Percentiles rank a stretch among this genome's conserved stretches.
Conservation (phyloP, 2,113 vertebrate genomes). For the Nannobrachium achirus region DNA sequence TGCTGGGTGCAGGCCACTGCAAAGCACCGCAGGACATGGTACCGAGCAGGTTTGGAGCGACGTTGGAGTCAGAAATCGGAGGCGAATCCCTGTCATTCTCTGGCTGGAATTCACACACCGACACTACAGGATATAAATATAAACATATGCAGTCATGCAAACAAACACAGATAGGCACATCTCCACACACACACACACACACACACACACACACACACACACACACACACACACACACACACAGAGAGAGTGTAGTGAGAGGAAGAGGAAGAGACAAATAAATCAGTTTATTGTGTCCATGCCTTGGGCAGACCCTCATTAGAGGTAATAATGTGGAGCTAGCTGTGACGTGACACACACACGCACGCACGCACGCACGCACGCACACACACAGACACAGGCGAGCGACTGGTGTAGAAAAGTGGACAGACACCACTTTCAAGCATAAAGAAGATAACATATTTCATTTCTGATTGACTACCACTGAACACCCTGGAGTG, state of each 20-base stretch:
- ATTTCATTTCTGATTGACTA: neutral
- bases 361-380: neutral
- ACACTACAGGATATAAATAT: neutral
- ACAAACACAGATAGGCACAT: constrained; percentile 3
- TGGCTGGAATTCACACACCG: constrained; percentile 31
- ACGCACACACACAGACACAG: constrained; percentile 8
- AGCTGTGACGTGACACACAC: neutral
- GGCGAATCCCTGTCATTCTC: constrained; percentile 27
- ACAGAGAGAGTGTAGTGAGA: too few species aligned
- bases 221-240: constrained; percentile 1
- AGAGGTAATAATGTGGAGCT: constrained; percentile 34
- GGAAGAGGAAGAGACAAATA: constrained; percentile 16
- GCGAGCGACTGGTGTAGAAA: constrained; percentile 1
- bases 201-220: constrained; percentile 21
- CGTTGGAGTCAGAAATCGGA: constrained; percentile 19
- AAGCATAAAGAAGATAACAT: constrained; percentile 15
- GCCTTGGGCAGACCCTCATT: constrained; percentile 42
- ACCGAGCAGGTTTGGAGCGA: constrained; percentile 32
- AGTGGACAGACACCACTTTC: constrained; percentile 23
- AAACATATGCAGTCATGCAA: neutral
- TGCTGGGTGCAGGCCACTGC: constrained; percentile 47
- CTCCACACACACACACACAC: constrained; percentile 3
- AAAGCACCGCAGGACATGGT: constrained; percentile 52
- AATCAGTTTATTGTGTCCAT: constrained; percentile 40
- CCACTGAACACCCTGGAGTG: neutral